Conservation (phyloP, 2,797 vertebrate species). For the Monodelphis domestica region DNA sequence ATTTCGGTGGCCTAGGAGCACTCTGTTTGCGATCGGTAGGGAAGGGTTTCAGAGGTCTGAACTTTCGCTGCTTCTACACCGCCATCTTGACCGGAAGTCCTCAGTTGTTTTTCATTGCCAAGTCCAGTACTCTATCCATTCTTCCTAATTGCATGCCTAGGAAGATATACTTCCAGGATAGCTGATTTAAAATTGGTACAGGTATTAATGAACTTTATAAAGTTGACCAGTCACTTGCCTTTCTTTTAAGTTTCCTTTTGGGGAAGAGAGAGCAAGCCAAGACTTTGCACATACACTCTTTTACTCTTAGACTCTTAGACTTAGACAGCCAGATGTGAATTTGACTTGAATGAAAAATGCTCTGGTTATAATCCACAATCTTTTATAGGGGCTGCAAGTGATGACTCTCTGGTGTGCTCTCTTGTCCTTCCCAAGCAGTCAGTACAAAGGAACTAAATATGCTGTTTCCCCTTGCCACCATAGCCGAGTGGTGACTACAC, state of each 20-base stretch:
- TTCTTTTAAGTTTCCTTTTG: not conserved
- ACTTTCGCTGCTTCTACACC: too few species aligned
- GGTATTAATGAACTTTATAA: not conserved
- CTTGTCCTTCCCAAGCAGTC: not conserved
- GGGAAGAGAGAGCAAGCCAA: not conserved
- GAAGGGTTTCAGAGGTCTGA: too few species aligned
- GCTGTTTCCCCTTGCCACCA: not conserved
- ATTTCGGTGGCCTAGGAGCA: too few species aligned
- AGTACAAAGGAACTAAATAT: not conserved
- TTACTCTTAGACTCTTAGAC: not conserved
- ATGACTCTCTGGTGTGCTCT: not conserved
- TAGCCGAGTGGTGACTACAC: not conserved
- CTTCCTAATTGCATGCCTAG: not conserved
- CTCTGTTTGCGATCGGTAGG: too few species aligned
- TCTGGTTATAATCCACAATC: not conserved
- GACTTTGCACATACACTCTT: not conserved
- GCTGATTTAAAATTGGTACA: not conserved
- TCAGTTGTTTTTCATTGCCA: not conserved
- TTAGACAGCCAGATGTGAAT: not conserved
- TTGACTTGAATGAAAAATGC: not conserved
- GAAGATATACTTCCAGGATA: not conserved
- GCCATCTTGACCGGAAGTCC: too few species aligned
- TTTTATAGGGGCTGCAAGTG: not conserved
- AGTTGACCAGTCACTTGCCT: not conserved
- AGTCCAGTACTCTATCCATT: not conserved